Evolutionary conservation across 2,888 invertebrate species (phyloP), one percentile per base, ranked within the genome.

Genomic region (Thecophora atra): DNA sequence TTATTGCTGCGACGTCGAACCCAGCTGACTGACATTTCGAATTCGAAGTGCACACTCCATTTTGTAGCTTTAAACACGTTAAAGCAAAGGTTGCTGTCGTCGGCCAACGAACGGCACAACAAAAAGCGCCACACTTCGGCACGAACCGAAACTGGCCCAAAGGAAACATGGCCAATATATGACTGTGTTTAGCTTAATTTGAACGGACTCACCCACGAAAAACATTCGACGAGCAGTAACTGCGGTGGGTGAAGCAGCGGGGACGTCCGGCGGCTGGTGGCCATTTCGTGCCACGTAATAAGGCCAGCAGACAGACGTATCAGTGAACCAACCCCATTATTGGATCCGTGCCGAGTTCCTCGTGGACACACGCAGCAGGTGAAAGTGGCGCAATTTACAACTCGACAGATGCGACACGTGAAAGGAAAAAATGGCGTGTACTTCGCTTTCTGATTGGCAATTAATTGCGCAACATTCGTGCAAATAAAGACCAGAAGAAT

Each of bases 1-100:
- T 54, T n/a, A 54, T 54, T 54, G 11, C 6, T 52, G 6, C 63
- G 8, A 58, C 42, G 37, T 28, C 47, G 30, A 62, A 30, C 62
- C 62, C 52, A 70, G 52, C 52, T 63, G 2, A 63, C 71, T 74
- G 76, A 76, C 77, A 76, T 75, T 75, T 74, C 62, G 65, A 75
- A 75, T 74, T 37, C 37, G 37, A 74, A 76, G 73, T 73, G 69
- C 70, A 72, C 73, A 72, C 73, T 74, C 47, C 75, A 76, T 74
- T 75, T 77, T 73, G 72, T 70, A 70, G 70, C 44, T 42, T 60
- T 69, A 70, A 72, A 69, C 69, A 66, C 71, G 66, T 69, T 69
- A 58, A 62, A 69, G 69, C 58, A 54, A 63, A 68, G 64, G 64
- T 71, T 52, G 44, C 69, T 21, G 69, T 56, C 52, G 58, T 13